Conservation (phyloP, 2,888 invertebrate species). For the Pyrrhia umbra region DNA sequence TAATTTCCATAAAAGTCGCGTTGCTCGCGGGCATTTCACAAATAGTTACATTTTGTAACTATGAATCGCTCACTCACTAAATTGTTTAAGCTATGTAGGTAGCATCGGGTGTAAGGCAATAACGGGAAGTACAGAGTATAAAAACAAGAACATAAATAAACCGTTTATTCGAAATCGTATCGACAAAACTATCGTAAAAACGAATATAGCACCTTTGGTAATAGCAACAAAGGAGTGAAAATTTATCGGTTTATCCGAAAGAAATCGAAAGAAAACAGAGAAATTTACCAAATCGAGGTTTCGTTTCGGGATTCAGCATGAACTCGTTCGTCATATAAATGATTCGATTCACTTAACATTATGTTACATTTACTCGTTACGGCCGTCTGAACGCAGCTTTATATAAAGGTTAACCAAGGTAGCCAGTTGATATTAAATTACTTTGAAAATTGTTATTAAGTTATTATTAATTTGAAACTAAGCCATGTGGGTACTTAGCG, state of each 20-base stretch:
- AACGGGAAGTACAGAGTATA: constrained; percentile 33
- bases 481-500: background rate
- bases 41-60: constrained; percentile 19
- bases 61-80: constrained; percentile 23
- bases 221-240: constrained; percentile 48
- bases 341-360: constrained; percentile 50
- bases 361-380: constrained; percentile 29
- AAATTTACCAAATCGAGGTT: constrained; percentile 37
- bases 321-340: constrained; percentile 43
- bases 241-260: constrained; percentile 51
- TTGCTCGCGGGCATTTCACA: constrained; percentile 4
- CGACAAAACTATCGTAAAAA: constrained; percentile 51
- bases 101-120: constrained; percentile 34
- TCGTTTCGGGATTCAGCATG: constrained; percentile 24
- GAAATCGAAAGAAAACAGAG: constrained; percentile 33
- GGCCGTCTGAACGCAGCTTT: constrained; percentile 28
- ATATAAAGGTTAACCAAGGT: constrained; percentile 15
- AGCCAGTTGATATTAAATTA: constrained; percentile 31
- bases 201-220: constrained; percentile 46
- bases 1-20: constrained; percentile 2
- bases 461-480: constrained; percentile 29
- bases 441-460: constrained; percentile 23
- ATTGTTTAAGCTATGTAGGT: constrained; percentile 21
- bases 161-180: constrained; percentile 49
- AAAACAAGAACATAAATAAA: constrained; percentile 54